Evolutionary conservation across 2,888 invertebrate species (phyloP), one percentile per base, ranked within the genome.

Genomic region (Octodonta nipae): DNA sequence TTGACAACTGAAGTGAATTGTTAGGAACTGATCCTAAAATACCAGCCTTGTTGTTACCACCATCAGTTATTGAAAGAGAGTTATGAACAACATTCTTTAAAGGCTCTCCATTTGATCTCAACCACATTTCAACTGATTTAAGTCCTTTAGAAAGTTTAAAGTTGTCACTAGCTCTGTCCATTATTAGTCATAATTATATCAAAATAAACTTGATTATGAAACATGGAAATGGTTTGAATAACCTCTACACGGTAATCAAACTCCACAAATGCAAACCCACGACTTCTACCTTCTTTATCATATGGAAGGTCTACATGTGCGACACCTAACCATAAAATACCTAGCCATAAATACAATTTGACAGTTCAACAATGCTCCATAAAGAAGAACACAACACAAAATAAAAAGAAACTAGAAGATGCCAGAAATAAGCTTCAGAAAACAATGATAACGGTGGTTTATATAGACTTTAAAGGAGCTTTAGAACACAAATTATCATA

Each of bases 171-270:
- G 80, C 80, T 36, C 86, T 70, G 61, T 88, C 93, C 73, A 96
- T 81, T 37, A 93, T 78, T 3, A 11, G 88, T 86, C 78, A 98
- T 84, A 32, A 82, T 74, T 35, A 96, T 75, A 45, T 95, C 96
- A 61, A 73, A 91, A 30, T 96, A 22, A 2, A 22, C 22, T 65
- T 96, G 96, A 52, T 89, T 86, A 65, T 96, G 87, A 54, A 98
- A 80, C 95, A 96, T 93, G 16, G 93, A 89, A 55, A 95, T 91
- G n/a, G 95, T 92, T 68, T 92, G 83, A 4, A 96, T 95, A 20
- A 95, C 93, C 67, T 98, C 96, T 20, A 96, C 87, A 0, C 96
- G 95, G 66, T 93, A 92, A 55, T 93, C 92, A 66, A 83, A 96
- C 61, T 92, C 88, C 45, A 96, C 79, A 17, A 92, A 84, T 43